phyloP scores from a whole-genome alignment of 2,113 vertebrate genomes.

The Triplophysa rosa region DNA sequence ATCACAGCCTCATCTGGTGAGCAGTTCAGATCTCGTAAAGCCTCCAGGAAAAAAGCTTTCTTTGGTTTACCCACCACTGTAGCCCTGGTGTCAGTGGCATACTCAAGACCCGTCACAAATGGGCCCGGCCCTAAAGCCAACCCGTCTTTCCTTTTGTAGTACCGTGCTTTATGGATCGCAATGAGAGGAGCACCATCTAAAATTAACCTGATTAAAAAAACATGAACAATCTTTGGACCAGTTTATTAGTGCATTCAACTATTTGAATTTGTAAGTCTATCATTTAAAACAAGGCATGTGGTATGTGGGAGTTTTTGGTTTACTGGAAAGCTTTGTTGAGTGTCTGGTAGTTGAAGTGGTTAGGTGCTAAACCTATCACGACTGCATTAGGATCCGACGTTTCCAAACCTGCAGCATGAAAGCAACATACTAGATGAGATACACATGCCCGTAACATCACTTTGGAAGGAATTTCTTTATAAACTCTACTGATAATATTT shows the following conservation, averaged over 20 bases:
- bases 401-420: constrained; percentile 77
- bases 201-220: constrained; percentile 74
- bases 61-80: constrained; percentile 93
- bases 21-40: constrained; percentile 75
- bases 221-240: background rate
- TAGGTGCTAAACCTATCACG: constrained; percentile 89
- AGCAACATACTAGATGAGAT: background rate
- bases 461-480: too few species aligned
- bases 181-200: constrained; percentile 91
- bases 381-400: constrained; percentile 88
- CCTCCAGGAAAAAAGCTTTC: constrained; percentile 88
- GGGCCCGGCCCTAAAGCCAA: constrained; percentile 91
- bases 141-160: constrained; percentile 89
- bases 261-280: background rate
- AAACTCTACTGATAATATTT: too few species aligned
- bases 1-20: constrained; percentile 82
- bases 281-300: background rate
- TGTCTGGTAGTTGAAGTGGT: constrained; percentile 89
- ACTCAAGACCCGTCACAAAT: constrained; percentile 89
- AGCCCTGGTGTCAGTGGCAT: constrained; percentile 82
- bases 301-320: constrained; percentile 37
- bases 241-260: background rate
- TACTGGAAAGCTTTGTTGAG: constrained; percentile 91
- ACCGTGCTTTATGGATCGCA: constrained; percentile 94
- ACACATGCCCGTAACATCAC: background rate